Conservation (phyloP, 2,888 invertebrate species). For the Cataglyphis livida region DNA sequence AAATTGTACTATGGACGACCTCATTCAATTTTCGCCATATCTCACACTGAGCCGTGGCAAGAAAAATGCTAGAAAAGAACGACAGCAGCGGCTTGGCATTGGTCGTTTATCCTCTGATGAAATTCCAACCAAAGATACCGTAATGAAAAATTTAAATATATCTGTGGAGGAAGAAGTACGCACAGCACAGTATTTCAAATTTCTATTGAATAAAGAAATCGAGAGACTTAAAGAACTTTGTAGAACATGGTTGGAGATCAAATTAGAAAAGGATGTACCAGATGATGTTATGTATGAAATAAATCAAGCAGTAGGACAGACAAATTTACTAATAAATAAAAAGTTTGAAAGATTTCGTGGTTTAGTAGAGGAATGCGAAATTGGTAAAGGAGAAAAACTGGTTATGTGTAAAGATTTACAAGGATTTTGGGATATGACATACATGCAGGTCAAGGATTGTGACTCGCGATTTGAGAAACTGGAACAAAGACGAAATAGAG, state of each 20-base stretch:
- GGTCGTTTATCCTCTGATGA: constrained; percentile 51
- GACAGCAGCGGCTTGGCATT: constrained; percentile 71
- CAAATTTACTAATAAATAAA: constrained; percentile 90
- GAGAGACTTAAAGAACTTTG: constrained; percentile 87
- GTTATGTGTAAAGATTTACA: constrained; percentile 91
- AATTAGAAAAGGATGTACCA: constrained; percentile 82
- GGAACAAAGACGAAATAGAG: constrained; percentile 67
- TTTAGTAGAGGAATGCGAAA: constrained; percentile 84
- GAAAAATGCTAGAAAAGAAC: constrained; percentile 87
- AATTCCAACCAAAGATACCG: constrained; percentile 80
- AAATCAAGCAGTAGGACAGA: constrained; percentile 92
- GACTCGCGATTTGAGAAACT: constrained; percentile 78
- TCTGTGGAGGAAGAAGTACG: constrained; percentile 80
- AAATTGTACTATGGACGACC: neutral
- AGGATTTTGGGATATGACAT: constrained; percentile 96
- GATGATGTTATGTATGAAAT: constrained; percentile 88
- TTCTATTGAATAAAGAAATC: constrained; percentile 86
- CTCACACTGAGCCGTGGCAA: constrained; percentile 89
- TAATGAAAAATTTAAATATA: constrained; percentile 78
- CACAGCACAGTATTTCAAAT: constrained; percentile 85
- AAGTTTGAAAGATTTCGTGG: constrained; percentile 92
- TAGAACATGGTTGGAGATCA: constrained; percentile 87
- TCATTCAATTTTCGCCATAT: constrained; percentile 85
- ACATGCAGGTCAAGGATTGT: constrained; percentile 88
- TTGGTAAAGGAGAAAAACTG: constrained; percentile 85